Evolutionary conservation across 2,113 vertebrate genomes (phyloP), one percentile per base, ranked within the genome.

Genomic region (Nothobranchius kuhntae): DNA sequence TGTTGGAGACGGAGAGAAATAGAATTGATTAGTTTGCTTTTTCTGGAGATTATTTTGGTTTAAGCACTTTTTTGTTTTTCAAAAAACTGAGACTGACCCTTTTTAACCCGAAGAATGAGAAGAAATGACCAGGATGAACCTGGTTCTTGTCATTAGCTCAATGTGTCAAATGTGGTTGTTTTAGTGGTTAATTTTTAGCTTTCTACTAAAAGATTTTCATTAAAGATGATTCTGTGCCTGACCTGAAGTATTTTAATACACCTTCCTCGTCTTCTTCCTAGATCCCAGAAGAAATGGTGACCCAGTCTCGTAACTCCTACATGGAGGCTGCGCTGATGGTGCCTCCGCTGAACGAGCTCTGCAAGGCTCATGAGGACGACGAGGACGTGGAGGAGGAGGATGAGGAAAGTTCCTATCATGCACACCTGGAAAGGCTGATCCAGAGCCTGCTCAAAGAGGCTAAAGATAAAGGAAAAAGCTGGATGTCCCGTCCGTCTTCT

Each of bases 381-480:
- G 86, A 73, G 13, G 89, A 89, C 0, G 91, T 85, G 52, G 89
- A 94, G 65, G 90, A 93, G 71, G 96, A 96, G 53, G 95, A 96
- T 30, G 94, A 93, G 26, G 92, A 91, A n/a, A 94, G 92, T 1
- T 95, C 91, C 50, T 95, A 94, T 72, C 93, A 92, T 7, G 85
- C 84, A 0, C 95, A 96, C 73, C 58, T 99, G 68, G 96, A 98
- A 65, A 89, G 84, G 55, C 91, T 95, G 14, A 75, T 96, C 54
- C 96, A 96, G 68, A 93, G 86, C 76, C 91, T 99, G 50, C 92
- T 95, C 73, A 98, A 95, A 82, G 98, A 99, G 77, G 94, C 93
- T 85, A 96, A 91, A 82, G 96, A 99, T 51, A 97, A 95, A 80
- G 94, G 95, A 88, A 98, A 95, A 90, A 94, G 92, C 77, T 99